A percentile compares a stretch with the other conserved stretches of the same genome.
Conservation (phyloP, 2,113 vertebrate species). For the Carlito syrichta region DNA sequence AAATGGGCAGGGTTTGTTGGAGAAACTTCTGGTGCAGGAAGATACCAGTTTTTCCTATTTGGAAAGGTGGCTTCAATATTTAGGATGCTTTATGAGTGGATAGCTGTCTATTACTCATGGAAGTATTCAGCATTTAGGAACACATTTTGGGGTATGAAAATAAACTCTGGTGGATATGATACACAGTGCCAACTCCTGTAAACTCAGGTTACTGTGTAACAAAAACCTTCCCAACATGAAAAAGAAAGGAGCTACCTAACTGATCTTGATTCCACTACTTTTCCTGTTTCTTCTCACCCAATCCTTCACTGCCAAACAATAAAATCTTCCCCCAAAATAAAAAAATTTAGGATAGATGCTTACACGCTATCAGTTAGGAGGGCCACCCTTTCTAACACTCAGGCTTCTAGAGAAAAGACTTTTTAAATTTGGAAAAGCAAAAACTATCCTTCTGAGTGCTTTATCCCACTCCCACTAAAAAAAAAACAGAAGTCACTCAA, state of each 20-base stretch:
- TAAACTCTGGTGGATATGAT: background rate
- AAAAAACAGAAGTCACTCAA: too few relatives aligned
- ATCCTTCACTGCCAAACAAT: background rate
- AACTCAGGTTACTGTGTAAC: background rate
- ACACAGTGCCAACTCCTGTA: background rate
- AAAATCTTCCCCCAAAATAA: background rate
- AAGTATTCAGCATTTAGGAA: background rate
- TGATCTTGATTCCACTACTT: background rate
- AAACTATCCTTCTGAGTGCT: background rate
- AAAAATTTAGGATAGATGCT: background rate
- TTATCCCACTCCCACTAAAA: background rate
- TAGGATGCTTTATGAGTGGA: background rate
- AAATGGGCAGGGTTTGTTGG: slow-evolving; percentile 87
- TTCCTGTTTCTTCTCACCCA: background rate
- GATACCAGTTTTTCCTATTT: slow-evolving; percentile 96
- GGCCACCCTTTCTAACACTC: background rate
- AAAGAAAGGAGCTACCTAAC: background rate
- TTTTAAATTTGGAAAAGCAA: background rate
- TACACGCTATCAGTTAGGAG: background rate
- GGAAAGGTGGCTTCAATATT: slow-evolving; percentile 39
- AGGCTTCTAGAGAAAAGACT: background rate
- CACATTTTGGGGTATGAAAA: background rate
- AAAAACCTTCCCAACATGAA: background rate
- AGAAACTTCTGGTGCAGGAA: slow-evolving; percentile 89
- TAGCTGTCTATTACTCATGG: background rate